Base-by-base conservation (phyloP, 2,888 invertebrate species). In the Nasonia oneida region DNA sequence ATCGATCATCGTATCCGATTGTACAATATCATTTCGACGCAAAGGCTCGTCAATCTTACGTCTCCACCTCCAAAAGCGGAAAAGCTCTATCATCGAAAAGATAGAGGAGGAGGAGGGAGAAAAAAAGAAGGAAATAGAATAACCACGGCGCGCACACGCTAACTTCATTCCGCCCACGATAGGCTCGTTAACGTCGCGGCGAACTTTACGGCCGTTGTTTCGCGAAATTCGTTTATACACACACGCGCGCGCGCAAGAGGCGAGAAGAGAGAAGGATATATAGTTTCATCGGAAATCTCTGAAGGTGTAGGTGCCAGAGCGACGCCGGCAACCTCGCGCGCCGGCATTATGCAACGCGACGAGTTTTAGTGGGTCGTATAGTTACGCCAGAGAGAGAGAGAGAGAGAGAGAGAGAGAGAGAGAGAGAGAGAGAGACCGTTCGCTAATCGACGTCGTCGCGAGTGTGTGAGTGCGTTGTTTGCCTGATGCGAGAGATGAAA, bases 331-430 rank as follows among this genome's bases (percentile, higher is more conserved):
- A 87, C 86, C 87, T 78, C 81, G 88, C 88, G 42, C 42, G 42
- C 42, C 4, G 37, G 10, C 1, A 91, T 92, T 92, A 92, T 91
- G 92, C 91, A 93, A 92, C 90, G 87, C 86, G 80, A 23, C 23
- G 73, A 53, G 89, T 92, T 93, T 92, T 93, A 93, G 92, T 93
- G 91, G 92, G 91, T 91, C 92, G 92, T 92, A 92, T 91, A 92
- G 92, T 92, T 92, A 89, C 91, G 90, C 90, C 91, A 92, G 57
- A 29, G 29, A 88, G 57, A 57, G 42, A 42, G 53, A 33, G 73
- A 92, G 89, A 89, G 88, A 87, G 88, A 90, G 88, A 89, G 88
- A 85, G 57, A 88, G 89, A 89, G 88, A 87, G 88, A 90, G 88
- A 89, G 88, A 85, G 57, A 88, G 57, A 57, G 42, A 42, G 53